Conservation (phyloP, 2,113 vertebrate genomes). For the Hippoglossus stenolepis region DNA sequence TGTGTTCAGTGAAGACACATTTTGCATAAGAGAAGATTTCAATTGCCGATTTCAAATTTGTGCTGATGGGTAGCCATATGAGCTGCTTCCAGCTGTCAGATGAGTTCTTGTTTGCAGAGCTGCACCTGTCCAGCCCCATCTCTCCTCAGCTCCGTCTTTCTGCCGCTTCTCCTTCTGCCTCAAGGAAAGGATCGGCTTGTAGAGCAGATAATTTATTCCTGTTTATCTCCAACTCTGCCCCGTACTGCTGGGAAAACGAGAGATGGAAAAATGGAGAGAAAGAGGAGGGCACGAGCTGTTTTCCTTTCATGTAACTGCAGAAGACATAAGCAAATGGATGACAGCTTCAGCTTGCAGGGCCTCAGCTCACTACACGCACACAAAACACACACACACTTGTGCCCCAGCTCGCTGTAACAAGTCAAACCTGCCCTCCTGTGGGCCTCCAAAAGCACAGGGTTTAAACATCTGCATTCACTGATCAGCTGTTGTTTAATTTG, state of each 20-base stretch:
- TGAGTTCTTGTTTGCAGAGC: constrained; percentile 55
- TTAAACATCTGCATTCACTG: constrained; percentile 22
- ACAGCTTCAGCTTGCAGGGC: constrained; percentile 62
- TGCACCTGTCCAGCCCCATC: constrained; percentile 62
- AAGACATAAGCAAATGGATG: constrained; percentile 64
- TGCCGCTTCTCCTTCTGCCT: constrained; percentile 24
- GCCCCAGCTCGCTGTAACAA: constrained; percentile 21
- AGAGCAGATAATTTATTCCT: constrained; percentile 68
- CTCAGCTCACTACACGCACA: constrained; percentile 51
- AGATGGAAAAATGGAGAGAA: constrained; percentile 42
- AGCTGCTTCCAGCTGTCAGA: constrained; percentile 65
- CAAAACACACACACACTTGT: constrained; percentile 12
- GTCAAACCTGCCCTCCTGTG: constrained; percentile 41
- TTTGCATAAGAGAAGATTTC: constrained; percentile 55
- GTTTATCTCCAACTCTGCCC: constrained; percentile 65
- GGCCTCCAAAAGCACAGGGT: constrained; percentile 18
- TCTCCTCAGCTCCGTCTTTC: constrained; percentile 44
- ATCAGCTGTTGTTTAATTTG: constrained; percentile 20
- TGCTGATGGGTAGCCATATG: constrained; percentile 51
- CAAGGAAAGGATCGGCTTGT: constrained; percentile 25
- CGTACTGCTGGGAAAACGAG: constrained; percentile 50
- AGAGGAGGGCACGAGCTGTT: constrained; percentile 43
- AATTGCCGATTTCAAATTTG: constrained; percentile 44
- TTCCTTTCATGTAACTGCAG: constrained; percentile 70
- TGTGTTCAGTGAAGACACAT: constrained; percentile 11